Conservation (phyloP, 2,113 vertebrate genomes). For the Callopanchax toddi region DNA sequence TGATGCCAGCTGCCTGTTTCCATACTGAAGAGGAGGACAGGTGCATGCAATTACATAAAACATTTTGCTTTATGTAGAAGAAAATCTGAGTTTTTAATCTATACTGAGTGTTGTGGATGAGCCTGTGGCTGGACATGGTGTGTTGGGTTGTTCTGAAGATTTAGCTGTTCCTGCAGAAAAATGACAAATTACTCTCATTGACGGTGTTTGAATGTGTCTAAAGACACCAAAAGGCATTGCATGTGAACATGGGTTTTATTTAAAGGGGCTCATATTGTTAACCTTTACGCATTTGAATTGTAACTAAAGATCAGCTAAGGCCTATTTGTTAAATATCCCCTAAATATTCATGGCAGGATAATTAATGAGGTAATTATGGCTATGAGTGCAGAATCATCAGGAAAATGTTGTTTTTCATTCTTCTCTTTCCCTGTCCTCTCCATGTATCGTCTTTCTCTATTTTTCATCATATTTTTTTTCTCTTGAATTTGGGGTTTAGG, state of each 20-base stretch:
- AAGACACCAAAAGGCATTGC: slow-evolving; percentile 34
- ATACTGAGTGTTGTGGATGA: too few species aligned
- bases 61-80: too few species aligned
- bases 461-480: slow-evolving; percentile 7
- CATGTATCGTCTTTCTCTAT: slow-evolving; percentile 16
- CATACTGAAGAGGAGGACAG: too few species aligned
- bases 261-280: slow-evolving; percentile 68
- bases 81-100: too few species aligned
- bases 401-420: slow-evolving; percentile 48
- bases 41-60: too few species aligned
- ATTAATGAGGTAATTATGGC: slow-evolving; percentile 78
- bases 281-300: slow-evolving; percentile 66
- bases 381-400: slow-evolving; percentile 66
- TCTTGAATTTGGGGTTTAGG: background rate
- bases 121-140: too few species aligned
- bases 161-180: slow-evolving; percentile 24
- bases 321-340: slow-evolving; percentile 71
- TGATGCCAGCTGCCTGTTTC: too few species aligned
- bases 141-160: slow-evolving; percentile 6
- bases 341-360: slow-evolving; percentile 63
- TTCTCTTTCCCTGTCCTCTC: slow-evolving; percentile 26
- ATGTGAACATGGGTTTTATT: slow-evolving; percentile 60
- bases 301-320: slow-evolving; percentile 77
- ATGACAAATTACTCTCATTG: slow-evolving; percentile 44
- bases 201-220: slow-evolving; percentile 39